Evolutionary conservation across 2,888 invertebrate species (phyloP).

Genomic region (Poecilus cupreus): DNA sequence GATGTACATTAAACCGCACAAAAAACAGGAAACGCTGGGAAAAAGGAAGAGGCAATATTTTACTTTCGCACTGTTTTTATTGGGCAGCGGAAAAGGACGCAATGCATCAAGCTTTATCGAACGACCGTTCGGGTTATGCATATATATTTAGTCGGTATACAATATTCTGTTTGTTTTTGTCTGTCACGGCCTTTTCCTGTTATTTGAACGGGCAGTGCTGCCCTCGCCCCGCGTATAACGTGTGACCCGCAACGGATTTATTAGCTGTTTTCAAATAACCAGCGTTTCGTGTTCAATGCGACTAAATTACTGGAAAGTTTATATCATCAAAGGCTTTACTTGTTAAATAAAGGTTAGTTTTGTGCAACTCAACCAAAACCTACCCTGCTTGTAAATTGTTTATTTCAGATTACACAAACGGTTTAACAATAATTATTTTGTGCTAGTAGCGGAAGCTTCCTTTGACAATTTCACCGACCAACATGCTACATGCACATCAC

Average conservation of each 20-base stretch:
- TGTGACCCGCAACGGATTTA: constrained; percentile 11
- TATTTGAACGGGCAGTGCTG: constrained; percentile 15
- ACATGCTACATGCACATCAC: too few species aligned
- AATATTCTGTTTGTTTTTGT: constrained; percentile 59
- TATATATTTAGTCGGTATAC: constrained; percentile 57
- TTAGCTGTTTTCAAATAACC: constrained; percentile 28
- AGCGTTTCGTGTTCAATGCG: background rate
- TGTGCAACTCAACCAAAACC: background rate
- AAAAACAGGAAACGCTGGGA: constrained; percentile 51
- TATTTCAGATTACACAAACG: too few species aligned
- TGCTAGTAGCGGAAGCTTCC: too few species aligned
- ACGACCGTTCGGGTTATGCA: constrained; percentile 58
- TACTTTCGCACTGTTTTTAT: constrained; percentile 59
- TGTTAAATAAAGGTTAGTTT: background rate
- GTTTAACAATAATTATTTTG: too few species aligned
- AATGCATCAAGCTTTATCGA: constrained; percentile 59
- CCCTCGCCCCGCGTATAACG: background rate
- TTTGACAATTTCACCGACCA: too few species aligned
- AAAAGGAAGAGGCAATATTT: constrained; percentile 58
- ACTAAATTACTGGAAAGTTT: constrained; percentile 25
- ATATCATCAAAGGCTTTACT: background rate
- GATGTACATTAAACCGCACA: constrained; percentile 58
- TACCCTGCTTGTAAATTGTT: too few species aligned
- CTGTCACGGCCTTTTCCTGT: constrained; percentile 42
- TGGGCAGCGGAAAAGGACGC: constrained; percentile 58